Base-by-base conservation (phyloP, 2,888 invertebrate species). In the Drosophila austrosaltans region DNA sequence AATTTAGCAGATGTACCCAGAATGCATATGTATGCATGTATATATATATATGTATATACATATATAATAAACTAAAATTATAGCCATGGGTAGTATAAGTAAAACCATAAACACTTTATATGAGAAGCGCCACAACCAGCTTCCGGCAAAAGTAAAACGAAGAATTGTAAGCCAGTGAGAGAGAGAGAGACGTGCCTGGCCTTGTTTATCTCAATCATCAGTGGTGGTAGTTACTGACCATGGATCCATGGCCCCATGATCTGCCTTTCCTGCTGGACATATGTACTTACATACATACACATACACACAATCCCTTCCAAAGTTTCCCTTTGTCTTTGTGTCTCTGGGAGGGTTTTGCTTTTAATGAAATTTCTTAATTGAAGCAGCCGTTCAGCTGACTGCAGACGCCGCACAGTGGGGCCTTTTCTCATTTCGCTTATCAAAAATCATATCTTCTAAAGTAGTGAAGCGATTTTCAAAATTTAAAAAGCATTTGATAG, bases 331-430 rank as follows among this genome's bases (percentile, higher is more conserved):
- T 64, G 62, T 48, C 32, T 63, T 58, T 68, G 59, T 53, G 53
- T 59, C 63, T 72, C 53, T 53, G 54, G 48, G 25, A 12, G 22
- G 25, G 25, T 22, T 63, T 66, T 71, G 48, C 67, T 72, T 79
- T 86, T 85, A 79, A 87, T 85, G 77, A 86, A 87, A 85, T 85
- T 85, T 87, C 88, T 85, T 85, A 85, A 87, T 85, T 85, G 85
- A 87, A 83, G 83, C 79, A 77, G 85, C 75, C 74, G 78, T 75
- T 73, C 66, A 68, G 64, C 62, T 67, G 75, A 66, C 59, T 42
- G 60, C 86, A 79, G 81, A 81, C 77, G 77, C 73, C 77, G 77
- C 66, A n/a, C n/a, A n/a, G n/a, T n/a, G n/a, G n/a, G n/a, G n/a
- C n/a, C n/a, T n/a, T n/a, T n/a, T n/a, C n/a, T n/a, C n/a, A n/a